These are phyloP conservation scores for Cydia strobilella DNA, from an alignment of 1,140 invertebrate genomes.

Conservation along the genomic window DNA sequence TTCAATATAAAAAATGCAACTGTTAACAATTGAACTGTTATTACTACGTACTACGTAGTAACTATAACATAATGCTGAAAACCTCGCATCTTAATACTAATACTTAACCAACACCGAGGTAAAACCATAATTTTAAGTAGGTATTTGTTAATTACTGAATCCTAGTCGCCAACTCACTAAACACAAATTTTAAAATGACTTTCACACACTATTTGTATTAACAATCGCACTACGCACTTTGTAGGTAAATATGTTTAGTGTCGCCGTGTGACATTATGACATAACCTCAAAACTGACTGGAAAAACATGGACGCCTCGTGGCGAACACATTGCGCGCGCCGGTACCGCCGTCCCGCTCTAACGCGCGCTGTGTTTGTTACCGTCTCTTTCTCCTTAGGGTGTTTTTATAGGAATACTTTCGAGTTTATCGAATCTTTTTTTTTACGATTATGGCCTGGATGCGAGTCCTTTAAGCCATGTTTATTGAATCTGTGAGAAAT, in stretches of 20 bases:
- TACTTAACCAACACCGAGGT: no score
- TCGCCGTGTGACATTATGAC: neutral
- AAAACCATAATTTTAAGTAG: neutral
- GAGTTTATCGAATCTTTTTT: neutral
- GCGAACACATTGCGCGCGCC: conserved; percentile 44
- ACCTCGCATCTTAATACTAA: no score
- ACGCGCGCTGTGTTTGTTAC: conserved; percentile 31
- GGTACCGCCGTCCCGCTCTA: conserved; percentile 35
- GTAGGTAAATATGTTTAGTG: neutral
- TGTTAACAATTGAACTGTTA: no score
- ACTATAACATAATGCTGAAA: no score
- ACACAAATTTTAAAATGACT: neutral
- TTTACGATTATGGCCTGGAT: no score
- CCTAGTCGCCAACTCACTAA: neutral
- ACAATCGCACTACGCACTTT: conserved; percentile 33
- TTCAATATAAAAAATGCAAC: no score
- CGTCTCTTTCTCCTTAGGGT: conserved; percentile 33
- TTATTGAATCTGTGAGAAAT: neutral
- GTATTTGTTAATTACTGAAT: neutral
- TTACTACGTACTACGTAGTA: no score
- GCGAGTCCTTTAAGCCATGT: no score
- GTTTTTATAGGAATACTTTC: neutral
- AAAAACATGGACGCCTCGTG: conserved; percentile 35
- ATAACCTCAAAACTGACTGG: conserved; percentile 45
- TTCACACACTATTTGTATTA: neutral